Conservation (phyloP, 2,888 invertebrate genomes). For the Caenorhabditis plicata region DNA sequence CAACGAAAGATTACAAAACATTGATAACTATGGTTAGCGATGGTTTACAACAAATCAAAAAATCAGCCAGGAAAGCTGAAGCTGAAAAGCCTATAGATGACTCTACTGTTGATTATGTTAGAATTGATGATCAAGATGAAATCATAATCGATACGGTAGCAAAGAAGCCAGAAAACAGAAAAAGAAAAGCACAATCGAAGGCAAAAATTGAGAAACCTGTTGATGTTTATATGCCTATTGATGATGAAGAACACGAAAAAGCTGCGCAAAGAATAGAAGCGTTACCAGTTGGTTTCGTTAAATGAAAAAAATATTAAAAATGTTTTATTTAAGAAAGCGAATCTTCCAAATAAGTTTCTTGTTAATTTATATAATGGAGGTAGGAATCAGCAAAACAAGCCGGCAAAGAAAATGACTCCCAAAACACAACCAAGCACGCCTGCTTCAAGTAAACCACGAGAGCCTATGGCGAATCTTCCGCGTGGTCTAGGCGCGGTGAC, state of each 20-base stretch:
- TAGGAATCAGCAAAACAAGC: too few relatives aligned
- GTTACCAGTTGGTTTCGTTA: background rate
- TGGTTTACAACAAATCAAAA: conserved; percentile 22
- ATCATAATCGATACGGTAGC: conserved; percentile 6
- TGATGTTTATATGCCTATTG: background rate
- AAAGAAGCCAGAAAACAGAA: conserved; percentile 9
- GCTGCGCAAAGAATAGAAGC: conserved; percentile 19
- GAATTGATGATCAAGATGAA: too few relatives aligned
- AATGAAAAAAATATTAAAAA: too few relatives aligned
- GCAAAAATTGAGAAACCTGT: background rate
- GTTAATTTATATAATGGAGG: conserved; percentile 32
- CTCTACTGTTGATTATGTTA: too few relatives aligned
- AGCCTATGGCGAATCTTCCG: conserved; percentile 7
- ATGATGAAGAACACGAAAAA: conserved; percentile 22
- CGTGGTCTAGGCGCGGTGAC: conserved; percentile 39
- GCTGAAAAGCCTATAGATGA: too few relatives aligned
- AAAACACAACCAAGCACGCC: background rate
- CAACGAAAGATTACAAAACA: conserved; percentile 37
- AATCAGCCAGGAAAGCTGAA: background rate
- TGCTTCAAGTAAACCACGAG: background rate
- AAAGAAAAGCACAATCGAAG: conserved; percentile 11
- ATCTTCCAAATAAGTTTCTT: conserved; percentile 41
- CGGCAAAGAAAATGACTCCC: background rate
- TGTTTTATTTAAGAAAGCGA: conserved; percentile 33
- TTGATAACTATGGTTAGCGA: conserved; percentile 39